phyloP scores from a whole-genome alignment of 2,113 vertebrate species.

The Hepsetus odoe region DNA sequence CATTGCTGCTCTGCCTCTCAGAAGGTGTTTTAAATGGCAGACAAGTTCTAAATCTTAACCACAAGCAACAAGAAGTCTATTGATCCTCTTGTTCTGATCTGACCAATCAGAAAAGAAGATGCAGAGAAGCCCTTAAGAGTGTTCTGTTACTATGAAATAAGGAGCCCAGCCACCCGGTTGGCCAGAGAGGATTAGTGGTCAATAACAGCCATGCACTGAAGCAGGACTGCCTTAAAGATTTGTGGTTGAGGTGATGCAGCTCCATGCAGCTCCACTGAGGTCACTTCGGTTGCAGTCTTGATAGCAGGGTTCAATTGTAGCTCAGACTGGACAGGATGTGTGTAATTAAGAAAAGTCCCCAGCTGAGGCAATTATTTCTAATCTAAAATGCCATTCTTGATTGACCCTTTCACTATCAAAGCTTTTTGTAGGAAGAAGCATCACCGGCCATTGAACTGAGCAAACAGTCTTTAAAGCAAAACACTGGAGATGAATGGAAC shows the following conservation, averaged over 20 bases:
- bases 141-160: not conserved
- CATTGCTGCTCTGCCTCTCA: not conserved
- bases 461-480: no score
- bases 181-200: conserved; percentile 56
- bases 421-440: not conserved
- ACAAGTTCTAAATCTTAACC: not conserved
- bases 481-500: no score
- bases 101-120: not conserved
- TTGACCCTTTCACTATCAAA: not conserved
- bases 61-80: not conserved
- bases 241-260: not conserved
- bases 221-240: not conserved
- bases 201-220: conserved; percentile 47
- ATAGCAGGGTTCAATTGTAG: not conserved
- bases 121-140: not conserved
- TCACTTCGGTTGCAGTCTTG: not conserved
- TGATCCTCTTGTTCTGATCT: not conserved
- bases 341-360: not conserved
- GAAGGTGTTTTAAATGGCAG: not conserved
- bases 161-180: not conserved
- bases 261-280: not conserved
- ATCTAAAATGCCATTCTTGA: not conserved
- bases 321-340: not conserved
- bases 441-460: not conserved
- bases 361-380: not conserved